A percentile compares a stretch with the other conserved stretches of the same genome.
phyloP scores from a whole-genome alignment of 2,113 vertebrate genomes.

The Mustela nigripes region DNA sequence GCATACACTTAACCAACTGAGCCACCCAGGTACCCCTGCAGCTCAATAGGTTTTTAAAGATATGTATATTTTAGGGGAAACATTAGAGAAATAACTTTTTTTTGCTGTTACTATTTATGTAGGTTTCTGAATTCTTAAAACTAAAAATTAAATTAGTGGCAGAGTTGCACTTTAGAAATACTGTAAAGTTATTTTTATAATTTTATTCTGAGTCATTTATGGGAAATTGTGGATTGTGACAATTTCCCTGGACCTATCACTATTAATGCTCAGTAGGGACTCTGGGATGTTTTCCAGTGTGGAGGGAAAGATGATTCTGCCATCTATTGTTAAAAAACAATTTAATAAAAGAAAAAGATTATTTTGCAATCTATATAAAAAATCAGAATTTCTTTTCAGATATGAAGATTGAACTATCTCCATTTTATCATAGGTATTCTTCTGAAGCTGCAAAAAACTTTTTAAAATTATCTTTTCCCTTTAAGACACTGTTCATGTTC shows the following conservation, averaged over 20 bases:
- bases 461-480: neutral
- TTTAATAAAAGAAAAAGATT: neutral
- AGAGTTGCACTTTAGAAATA: neutral
- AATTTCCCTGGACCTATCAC: neutral
- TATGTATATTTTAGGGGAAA: neutral
- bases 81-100: neutral
- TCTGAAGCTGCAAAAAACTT: neutral
- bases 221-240: neutral
- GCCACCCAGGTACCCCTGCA: neutral
- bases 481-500: neutral
- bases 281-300: neutral
- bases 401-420: neutral
- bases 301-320: neutral
- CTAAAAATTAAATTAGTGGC: neutral
- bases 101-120: neutral
- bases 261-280: neutral
- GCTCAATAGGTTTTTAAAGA: neutral
- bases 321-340: neutral
- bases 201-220: neutral
- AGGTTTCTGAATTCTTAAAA: slow-evolving; percentile 52
- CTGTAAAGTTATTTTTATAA: neutral
- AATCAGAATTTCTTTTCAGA: neutral
- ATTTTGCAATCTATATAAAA: neutral
- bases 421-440: neutral
- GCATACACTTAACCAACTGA: no score